A percentile compares a stretch with the other conserved stretches of the same genome.
Conservation (phyloP, 2,113 vertebrate genomes). For the Forbesichthys agassizii region DNA sequence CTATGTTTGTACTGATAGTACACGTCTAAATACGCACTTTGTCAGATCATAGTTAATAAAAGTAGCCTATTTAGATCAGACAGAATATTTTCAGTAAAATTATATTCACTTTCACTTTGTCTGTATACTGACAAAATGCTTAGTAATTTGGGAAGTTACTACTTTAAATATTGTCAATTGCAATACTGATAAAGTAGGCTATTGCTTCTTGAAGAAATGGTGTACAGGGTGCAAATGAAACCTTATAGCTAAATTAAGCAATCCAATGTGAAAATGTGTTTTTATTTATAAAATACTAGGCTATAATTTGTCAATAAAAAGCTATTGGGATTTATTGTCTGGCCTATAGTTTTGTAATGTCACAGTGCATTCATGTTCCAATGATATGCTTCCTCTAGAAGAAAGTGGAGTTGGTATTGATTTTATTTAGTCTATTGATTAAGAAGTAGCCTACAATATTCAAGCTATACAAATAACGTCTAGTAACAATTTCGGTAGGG, state of each 20-base stretch:
- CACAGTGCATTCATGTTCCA: too few relatives aligned
- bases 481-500: too few relatives aligned
- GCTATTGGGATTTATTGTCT: slow-evolving; percentile 22
- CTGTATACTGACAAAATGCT: slow-evolving; percentile 25
- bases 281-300: slow-evolving; percentile 37
- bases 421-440: too few relatives aligned
- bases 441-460: too few relatives aligned
- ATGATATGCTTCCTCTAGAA: too few relatives aligned
- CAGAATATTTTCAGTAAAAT: too few relatives aligned
- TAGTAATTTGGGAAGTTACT: slow-evolving; percentile 32
- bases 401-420: too few relatives aligned
- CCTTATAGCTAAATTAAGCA: slow-evolving; percentile 16
- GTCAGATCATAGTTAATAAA: background rate
- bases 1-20: too few relatives aligned
- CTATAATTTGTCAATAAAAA: slow-evolving; percentile 66
- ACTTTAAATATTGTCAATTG: background rate
- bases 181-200: slow-evolving; percentile 11
- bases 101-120: slow-evolving; percentile 52
- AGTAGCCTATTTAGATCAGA: slow-evolving; percentile 28
- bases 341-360: background rate
- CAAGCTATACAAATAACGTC: too few relatives aligned
- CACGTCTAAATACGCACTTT: slow-evolving; percentile 56
- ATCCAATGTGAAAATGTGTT: slow-evolving; percentile 26
- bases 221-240: slow-evolving; percentile 26
- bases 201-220: slow-evolving; percentile 24